phyloP scores from a whole-genome alignment of 2,113 vertebrate genomes.

The Panthera leo region DNA sequence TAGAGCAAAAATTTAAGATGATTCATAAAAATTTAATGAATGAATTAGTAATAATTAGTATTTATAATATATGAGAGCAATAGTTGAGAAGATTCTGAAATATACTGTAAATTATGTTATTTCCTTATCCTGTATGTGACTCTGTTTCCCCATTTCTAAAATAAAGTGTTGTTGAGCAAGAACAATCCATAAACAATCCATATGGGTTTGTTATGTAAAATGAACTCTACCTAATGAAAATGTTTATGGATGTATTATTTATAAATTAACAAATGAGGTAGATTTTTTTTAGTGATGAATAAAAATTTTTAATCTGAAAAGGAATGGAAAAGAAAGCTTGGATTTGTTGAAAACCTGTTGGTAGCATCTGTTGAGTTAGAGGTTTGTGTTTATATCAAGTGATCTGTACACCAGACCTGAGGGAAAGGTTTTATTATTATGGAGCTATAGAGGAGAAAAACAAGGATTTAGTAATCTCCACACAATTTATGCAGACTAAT shows the following conservation, averaged over 20 bases:
- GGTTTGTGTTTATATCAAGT: not conserved
- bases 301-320: not conserved
- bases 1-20: not conserved
- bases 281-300: not conserved
- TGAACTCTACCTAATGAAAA: not conserved
- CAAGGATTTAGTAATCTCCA: not conserved
- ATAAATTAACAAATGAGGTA: not conserved
- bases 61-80: not conserved
- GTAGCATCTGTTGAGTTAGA: not conserved
- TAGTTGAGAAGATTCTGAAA: not conserved
- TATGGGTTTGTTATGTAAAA: not conserved
- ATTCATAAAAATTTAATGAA: not conserved
- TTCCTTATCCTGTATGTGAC: not conserved
- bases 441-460: not conserved
- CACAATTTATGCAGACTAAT: not conserved
- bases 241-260: not conserved
- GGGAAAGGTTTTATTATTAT: not conserved
- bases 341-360: not conserved
- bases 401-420: not conserved
- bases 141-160: not conserved
- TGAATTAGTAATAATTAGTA: not conserved
- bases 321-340: not conserved
- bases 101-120: not conserved
- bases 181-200: no score
- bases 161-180: not conserved